phyloP scores from a whole-genome alignment of 2,888 invertebrate species.

The Suillia variegata region DNA sequence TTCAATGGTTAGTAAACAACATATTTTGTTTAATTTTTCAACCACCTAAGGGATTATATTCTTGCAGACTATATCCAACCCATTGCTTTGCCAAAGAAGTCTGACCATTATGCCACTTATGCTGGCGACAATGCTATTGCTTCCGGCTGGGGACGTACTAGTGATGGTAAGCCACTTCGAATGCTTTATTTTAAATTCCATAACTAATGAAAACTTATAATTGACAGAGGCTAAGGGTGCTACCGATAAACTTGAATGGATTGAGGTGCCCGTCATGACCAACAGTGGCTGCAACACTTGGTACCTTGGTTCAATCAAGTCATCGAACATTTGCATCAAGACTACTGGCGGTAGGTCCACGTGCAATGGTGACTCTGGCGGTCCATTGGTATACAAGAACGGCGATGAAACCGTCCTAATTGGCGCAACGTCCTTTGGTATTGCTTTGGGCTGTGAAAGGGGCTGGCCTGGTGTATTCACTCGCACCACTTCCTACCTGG shows the following conservation, averaged over 20 bases:
- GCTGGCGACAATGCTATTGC: slow-evolving; percentile 39
- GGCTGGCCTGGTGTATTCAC: slow-evolving; percentile 57
- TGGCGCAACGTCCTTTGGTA: slow-evolving; percentile 55
- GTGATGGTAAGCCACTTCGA: slow-evolving; percentile 42
- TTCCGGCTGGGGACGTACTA: slow-evolving; percentile 54
- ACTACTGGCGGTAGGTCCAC: slow-evolving; percentile 46
- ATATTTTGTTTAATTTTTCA: background rate
- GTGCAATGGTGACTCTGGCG: slow-evolving; percentile 58
- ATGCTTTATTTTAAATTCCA: no score
- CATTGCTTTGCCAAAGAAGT: slow-evolving; percentile 39
- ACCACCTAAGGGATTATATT: background rate
- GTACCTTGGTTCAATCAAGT: slow-evolving; percentile 32
- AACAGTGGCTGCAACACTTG: slow-evolving; percentile 40
- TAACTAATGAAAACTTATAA: no score
- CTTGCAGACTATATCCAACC: slow-evolving; percentile 38
- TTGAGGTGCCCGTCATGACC: slow-evolving; percentile 38
- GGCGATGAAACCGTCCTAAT: slow-evolving; percentile 38
- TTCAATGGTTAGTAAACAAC: slow-evolving; percentile 50
- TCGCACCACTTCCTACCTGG: slow-evolving; percentile 48
- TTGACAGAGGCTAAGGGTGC: slow-evolving; percentile 31
- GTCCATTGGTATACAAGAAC: slow-evolving; percentile 47
- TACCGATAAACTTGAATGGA: slow-evolving; percentile 42
- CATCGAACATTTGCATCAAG: slow-evolving; percentile 45
- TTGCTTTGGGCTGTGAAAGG: slow-evolving; percentile 48
- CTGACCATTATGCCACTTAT: slow-evolving; percentile 33